phyloP scores from a whole-genome alignment of 1,140 invertebrate genomes.

The Theocolax elegans region DNA sequence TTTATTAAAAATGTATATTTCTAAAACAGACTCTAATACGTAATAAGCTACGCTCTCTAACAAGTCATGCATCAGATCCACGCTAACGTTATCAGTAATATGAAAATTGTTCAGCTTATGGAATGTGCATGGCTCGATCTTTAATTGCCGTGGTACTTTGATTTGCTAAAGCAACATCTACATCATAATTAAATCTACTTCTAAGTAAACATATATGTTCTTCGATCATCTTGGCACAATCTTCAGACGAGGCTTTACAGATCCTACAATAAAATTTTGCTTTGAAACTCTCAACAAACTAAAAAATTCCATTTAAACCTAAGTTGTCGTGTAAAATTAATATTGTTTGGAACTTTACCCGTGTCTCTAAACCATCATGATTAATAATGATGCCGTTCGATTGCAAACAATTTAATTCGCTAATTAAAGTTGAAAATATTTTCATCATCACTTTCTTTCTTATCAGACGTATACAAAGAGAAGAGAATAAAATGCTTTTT shows the following conservation, averaged over 20 bases:
- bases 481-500: not conserved
- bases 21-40: no score
- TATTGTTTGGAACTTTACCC: not conserved
- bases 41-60: no score
- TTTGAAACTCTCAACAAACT: not conserved
- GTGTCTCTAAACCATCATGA: not conserved
- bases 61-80: not conserved
- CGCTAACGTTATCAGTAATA: not conserved
- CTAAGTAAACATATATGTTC: not conserved
- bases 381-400: not conserved
- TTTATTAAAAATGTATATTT: no score
- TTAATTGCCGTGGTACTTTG: not conserved
- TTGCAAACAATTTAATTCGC: not conserved
- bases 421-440: not conserved
- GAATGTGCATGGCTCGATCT: not conserved
- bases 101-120: not conserved
- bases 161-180: not conserved
- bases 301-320: not conserved
- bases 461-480: not conserved
- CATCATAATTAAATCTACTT: not conserved
- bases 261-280: not conserved
- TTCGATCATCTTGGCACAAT: not conserved
- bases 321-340: not conserved
- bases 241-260: constrained; percentile 4
- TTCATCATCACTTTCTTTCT: not conserved